Base-by-base conservation (phyloP, 2,888 invertebrate species). In the Calliopum simillimum region DNA sequence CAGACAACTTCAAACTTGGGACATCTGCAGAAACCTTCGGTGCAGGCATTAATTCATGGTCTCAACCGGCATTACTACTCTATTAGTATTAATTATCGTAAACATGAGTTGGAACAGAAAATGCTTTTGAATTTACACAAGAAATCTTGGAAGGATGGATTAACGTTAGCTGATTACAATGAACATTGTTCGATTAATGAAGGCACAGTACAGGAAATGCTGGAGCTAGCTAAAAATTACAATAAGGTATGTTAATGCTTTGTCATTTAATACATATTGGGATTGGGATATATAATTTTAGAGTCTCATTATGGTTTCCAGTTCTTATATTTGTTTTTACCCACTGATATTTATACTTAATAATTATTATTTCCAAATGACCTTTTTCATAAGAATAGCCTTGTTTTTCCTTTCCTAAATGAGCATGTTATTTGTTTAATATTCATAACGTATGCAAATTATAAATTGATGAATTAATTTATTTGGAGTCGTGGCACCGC, bases 1-100 rank as follows among this genome's bases (percentile, higher is more conserved):
- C 99, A 99, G 87, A 99, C 99, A 1, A 99, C 99, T 11, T 99
- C 98, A 68, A 99, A 99, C 87, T 89, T 99, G 82, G 99, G 99
- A 2, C 99, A 99, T 87, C 89, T 99, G 79, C 97, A 99, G 84
- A 99, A 99, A 86, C 99, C 99, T 0, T 98, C 98, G 2, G 99
- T 99, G 71, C 99, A 98, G 91, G 99, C 99, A 46, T 89, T 99
- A 71, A 99, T 99, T 79, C 99, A 99, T 83, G 99, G 99, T 14
- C 89, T 99, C 41, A 99, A 99, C 87, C 92, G 99, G 75, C 99
- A 99, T 87, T 99, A 99, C 85, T 99, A 99, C 87, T 99, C 99
- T 53, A 99, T 99, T 84, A 98, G 98, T 86, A 99, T 99, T 86
- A 99, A 99, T 87, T 99, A 99, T 87, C 91, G 98, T 77, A 99